Evolutionary conservation across 2,888 invertebrate species (phyloP), one percentile per base, ranked within the genome.

Genomic region (Ectemnius cavifrons): DNA sequence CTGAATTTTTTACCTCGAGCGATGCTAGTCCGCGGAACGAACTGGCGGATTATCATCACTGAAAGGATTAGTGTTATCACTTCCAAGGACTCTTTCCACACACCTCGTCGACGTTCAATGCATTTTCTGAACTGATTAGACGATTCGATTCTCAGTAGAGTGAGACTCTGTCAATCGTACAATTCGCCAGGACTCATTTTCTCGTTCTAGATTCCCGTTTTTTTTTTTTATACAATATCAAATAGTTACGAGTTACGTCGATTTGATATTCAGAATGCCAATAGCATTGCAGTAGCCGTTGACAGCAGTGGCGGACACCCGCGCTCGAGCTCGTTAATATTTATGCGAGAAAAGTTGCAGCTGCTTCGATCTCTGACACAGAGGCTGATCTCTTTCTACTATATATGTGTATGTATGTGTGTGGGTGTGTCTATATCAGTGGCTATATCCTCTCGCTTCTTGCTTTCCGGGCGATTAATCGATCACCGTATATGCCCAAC

Each of bases 321-420:
- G n/a, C 52, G 52, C 11, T 14, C 1, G 37, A 52, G 20, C 57
- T 47, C 56, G 73, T 69, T 73, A 60, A 73, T 69, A 75, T 69
- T 75, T 60, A 63, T 56, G 69, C 61, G 75, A 46, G 75, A 73
- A 69, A n/a, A 52, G 69, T 18, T 63, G 62, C 69, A 69, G 69
- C 73, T 69, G 75, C 20, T 46, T 37, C 62, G 57, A 28, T 16
- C n/a, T 18, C 45, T n/a, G 61, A 59, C 28, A 52, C 52, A 52
- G 37, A 11, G 37, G 52, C 28, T 37, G n/a, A 23, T 63, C 20
- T 56, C 56, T 16, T 56, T 18, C 8, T 16, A 56, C 18, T 37
- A 0, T 37, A 1, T 37, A 37, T 37, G 11, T 11, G 37, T 8
- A 2, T 37, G 37, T 52, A 16, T 23, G 14, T 16, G 49, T 47